Evolutionary conservation across 2,797 vertebrate species (phyloP).

Genomic region (Gymnoscopelus microlampas): DNA sequence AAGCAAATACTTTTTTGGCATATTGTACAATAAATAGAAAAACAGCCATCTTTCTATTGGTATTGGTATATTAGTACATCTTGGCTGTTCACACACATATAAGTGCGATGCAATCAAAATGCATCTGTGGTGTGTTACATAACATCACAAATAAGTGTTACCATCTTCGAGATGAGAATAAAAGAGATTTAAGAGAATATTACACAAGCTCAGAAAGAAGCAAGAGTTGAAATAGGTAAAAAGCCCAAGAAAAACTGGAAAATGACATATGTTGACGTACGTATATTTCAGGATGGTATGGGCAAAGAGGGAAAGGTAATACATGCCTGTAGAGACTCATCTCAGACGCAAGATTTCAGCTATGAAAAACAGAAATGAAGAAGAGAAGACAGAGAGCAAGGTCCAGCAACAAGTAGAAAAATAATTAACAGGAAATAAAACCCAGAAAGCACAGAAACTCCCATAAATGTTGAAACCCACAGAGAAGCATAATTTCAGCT

Average conservation of each 20-base stretch:
- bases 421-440: constrained; percentile 49
- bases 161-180: too few species aligned
- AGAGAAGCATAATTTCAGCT: constrained; percentile 33
- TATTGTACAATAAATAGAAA: too few species aligned
- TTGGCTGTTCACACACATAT: too few species aligned
- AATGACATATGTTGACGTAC: constrained; percentile 3
- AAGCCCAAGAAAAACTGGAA: neutral
- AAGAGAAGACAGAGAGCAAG: constrained; percentile 36
- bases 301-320: constrained; percentile 52
- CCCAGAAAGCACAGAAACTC: constrained; percentile 54
- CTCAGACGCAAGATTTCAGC: constrained; percentile 73
- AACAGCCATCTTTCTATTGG: too few species aligned
- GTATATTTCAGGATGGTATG: constrained; percentile 19
- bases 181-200: too few species aligned
- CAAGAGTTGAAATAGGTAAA: too few species aligned
- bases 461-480: constrained; percentile 19
- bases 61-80: too few species aligned
- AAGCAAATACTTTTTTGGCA: too few species aligned
- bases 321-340: constrained; percentile 75
- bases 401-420: constrained; percentile 59
- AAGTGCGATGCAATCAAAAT: too few species aligned
- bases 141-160: too few species aligned
- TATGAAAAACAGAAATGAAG: constrained; percentile 63
- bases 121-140: too few species aligned
- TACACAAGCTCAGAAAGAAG: too few species aligned